A percentile compares a stretch with the other conserved stretches of the same genome.
Evolutionary conservation across 2,888 invertebrate species (phyloP).

Genomic region (Conomelus anceps): DNA sequence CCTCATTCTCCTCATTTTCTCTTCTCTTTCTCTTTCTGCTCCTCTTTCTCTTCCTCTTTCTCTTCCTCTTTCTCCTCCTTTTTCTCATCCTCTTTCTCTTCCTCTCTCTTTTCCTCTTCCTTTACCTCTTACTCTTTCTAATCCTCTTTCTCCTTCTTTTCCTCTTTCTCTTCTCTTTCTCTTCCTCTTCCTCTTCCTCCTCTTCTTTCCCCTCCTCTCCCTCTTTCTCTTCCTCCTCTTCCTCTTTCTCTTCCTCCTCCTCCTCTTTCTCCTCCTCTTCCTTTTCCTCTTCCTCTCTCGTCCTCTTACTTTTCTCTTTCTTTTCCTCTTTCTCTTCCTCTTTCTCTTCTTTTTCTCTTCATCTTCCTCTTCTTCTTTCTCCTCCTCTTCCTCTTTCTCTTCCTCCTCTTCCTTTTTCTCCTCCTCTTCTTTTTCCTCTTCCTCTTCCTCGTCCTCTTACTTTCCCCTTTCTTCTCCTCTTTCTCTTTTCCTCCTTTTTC

Average conservation of each 20-base stretch:
- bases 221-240: not conserved
- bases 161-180: not conserved
- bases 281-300: not conserved
- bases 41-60: not conserved
- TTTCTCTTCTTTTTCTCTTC: not conserved
- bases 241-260: not conserved
- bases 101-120: not conserved
- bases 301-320: not conserved
- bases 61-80: not conserved
- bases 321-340: not conserved
- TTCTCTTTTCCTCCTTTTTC: no score
- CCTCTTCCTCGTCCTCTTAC: no score
- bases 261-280: not conserved
- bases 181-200: not conserved
- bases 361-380: not conserved
- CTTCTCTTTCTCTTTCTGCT: not conserved
- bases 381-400: not conserved
- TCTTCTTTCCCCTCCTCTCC: not conserved
- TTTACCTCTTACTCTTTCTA: not conserved
- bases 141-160: not conserved
- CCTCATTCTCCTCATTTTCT: not conserved
- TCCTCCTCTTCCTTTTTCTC: not conserved
- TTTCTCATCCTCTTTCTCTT: not conserved
- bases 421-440: no score
- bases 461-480: not conserved